Conservation (phyloP, 2,888 invertebrate species). For the Lagria hirta region DNA sequence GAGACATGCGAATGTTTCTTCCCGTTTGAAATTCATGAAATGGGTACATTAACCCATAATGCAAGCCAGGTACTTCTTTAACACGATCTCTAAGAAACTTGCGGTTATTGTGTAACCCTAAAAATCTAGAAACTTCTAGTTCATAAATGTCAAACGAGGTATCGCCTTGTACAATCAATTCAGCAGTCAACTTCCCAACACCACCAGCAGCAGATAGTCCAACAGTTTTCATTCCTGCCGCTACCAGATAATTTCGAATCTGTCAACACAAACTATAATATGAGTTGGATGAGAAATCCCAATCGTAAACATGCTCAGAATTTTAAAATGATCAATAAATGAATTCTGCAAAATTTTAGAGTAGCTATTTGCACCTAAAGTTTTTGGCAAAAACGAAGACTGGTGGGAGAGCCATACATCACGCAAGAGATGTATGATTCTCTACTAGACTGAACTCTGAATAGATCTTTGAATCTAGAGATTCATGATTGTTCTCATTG, state of each 20-base stretch:
- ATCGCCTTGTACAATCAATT: conserved; percentile 81
- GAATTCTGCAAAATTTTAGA: conserved; percentile 7
- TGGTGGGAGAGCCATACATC: too few relatives aligned
- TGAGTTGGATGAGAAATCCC: conserved; percentile 7
- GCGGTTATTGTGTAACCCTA: conserved; percentile 92
- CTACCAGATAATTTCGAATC: conserved; percentile 87
- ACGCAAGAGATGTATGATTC: too few relatives aligned
- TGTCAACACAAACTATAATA: too few relatives aligned
- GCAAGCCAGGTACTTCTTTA: conserved; percentile 88
- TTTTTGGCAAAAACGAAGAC: too few relatives aligned
- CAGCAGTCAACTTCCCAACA: conserved; percentile 86
- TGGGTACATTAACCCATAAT: conserved; percentile 81
- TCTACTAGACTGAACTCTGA: too few relatives aligned
- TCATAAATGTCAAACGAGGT: conserved; percentile 85
- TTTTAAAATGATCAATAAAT: not conserved
- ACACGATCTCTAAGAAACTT: conserved; percentile 89
- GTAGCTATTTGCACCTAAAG: not conserved
- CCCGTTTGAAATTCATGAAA: conserved; percentile 85
- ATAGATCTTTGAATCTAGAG: too few relatives aligned
- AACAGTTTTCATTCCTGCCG: conserved; percentile 94
- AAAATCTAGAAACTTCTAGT: conserved; percentile 84
- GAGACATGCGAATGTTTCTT: conserved; percentile 88
- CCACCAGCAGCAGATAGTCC: conserved; percentile 96
- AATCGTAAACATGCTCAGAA: too few relatives aligned
- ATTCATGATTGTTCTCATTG: too few relatives aligned